Conservation (phyloP, 2,888 invertebrate genomes). For the Hyles lineata region DNA sequence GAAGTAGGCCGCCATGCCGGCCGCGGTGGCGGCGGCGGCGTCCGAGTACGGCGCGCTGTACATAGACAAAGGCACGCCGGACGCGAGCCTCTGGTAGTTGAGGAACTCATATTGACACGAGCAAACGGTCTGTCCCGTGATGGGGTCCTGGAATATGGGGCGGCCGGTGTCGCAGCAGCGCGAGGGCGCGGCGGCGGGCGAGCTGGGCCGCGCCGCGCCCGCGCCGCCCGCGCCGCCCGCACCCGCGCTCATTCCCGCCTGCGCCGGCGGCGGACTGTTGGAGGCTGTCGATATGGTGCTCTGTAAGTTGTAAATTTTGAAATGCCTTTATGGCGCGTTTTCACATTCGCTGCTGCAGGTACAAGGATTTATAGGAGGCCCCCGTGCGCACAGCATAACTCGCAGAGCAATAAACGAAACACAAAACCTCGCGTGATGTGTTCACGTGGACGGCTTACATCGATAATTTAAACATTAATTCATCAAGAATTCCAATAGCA, state of each 20-base stretch:
- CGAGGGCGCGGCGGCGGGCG: slow-evolving; percentile 82
- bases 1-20: slow-evolving; percentile 94
- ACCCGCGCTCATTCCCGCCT: slow-evolving; percentile 85
- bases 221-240: slow-evolving; percentile 81
- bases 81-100: slow-evolving; percentile 91
- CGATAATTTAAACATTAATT: slow-evolving; percentile 31
- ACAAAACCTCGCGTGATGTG: slow-evolving; percentile 49
- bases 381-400: slow-evolving; percentile 71
- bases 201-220: slow-evolving; percentile 81
- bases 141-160: slow-evolving; percentile 94
- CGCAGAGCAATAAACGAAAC: slow-evolving; percentile 55
- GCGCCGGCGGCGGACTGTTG: slow-evolving; percentile 88
- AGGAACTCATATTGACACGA: slow-evolving; percentile 96
- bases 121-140: slow-evolving; percentile 94
- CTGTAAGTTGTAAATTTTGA: slow-evolving; percentile 85
- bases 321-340: slow-evolving; percentile 84
- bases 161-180: slow-evolving; percentile 97
- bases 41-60: slow-evolving; percentile 92
- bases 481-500: slow-evolving; percentile 28
- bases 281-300: slow-evolving; percentile 89
- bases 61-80: slow-evolving; percentile 91
- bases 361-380: slow-evolving; percentile 64
- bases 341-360: slow-evolving; percentile 76
- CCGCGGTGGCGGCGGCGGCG: slow-evolving; percentile 87
- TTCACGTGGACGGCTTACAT: slow-evolving; percentile 54